Conservation (phyloP, 2,797 vertebrate species). For the Pteropus rufus region DNA sequence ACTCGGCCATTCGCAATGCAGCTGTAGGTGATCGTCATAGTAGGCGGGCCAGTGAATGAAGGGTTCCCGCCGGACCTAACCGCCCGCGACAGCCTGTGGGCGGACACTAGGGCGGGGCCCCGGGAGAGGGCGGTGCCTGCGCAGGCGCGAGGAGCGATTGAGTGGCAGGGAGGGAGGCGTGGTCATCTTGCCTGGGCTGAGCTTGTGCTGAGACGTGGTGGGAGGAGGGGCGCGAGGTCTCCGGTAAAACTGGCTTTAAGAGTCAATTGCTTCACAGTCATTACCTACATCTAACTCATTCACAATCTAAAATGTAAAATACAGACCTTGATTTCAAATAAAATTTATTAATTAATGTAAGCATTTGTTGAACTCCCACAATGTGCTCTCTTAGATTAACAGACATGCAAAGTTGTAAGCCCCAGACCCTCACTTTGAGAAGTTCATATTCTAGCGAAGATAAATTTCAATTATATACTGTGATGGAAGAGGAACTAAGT, state of each 20-base stretch:
- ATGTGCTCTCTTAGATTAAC: background rate
- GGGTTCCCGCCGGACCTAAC: accelerated
- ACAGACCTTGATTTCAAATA: background rate
- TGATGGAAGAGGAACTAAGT: background rate
- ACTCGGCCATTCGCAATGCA: constrained; percentile 60
- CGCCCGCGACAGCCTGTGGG: background rate
- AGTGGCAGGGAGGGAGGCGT: constrained; percentile 15
- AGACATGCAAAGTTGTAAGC: too few relatives aligned
- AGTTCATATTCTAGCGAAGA: background rate
- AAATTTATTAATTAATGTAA: background rate
- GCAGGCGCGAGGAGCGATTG: background rate
- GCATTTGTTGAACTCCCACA: background rate
- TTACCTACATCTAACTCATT: background rate
- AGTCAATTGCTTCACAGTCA: background rate
- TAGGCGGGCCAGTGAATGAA: background rate
- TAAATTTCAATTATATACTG: background rate
- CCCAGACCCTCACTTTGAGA: background rate
- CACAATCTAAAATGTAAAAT: background rate
- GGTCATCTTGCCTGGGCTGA: background rate
- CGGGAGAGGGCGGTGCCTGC: background rate
- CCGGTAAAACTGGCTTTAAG: background rate
- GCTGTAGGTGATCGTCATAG: constrained; percentile 69
- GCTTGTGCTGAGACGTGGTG: accelerated
- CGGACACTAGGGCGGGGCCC: background rate
- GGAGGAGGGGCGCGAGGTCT: background rate